Evolutionary conservation across 2,888 invertebrate genomes (phyloP).

Genomic region (Kuschelorhynchus macadamiae): DNA sequence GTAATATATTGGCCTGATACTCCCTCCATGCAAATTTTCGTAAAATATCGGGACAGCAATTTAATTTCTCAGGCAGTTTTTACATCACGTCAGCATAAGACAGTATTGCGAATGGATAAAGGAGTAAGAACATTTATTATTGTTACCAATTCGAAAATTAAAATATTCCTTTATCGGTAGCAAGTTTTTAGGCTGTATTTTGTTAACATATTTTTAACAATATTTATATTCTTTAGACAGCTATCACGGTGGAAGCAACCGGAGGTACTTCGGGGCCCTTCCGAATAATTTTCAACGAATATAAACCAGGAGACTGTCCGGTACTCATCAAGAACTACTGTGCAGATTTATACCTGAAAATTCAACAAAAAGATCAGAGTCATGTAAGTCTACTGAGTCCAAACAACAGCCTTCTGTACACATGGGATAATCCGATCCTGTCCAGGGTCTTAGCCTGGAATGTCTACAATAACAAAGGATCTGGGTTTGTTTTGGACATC

Average conservation of each 20-base stretch:
- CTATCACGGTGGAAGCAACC: conserved; percentile 78
- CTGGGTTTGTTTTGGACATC: conserved; percentile 81
- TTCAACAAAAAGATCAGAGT: conserved; percentile 76
- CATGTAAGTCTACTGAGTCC: conserved; percentile 84
- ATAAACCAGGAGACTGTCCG: conserved; percentile 83
- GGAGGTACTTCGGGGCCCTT: conserved; percentile 83
- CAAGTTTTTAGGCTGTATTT: too few species aligned
- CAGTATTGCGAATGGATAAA: conserved; percentile 86
- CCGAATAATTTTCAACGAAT: conserved; percentile 82
- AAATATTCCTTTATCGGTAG: background rate
- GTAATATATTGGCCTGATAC: conserved; percentile 87
- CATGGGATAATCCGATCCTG: conserved; percentile 88
- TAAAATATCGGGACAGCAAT: conserved; percentile 83
- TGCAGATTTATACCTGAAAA: conserved; percentile 84
- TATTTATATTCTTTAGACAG: conserved; percentile 75
- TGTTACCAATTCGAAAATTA: conserved; percentile 11
- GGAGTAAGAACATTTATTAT: too few species aligned
- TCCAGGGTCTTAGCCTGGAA: conserved; percentile 84
- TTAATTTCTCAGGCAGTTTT: conserved; percentile 84
- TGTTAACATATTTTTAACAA: too few species aligned
- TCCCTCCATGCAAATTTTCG: conserved; percentile 84
- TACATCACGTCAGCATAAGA: conserved; percentile 78
- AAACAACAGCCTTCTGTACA: conserved; percentile 82
- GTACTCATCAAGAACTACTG: conserved; percentile 88
- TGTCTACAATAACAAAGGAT: conserved; percentile 83